Percentiles rank a stretch among this genome's conserved stretches.
Conservation (phyloP, 2,113 vertebrate species). For the Brachypteracias leptosomus region DNA sequence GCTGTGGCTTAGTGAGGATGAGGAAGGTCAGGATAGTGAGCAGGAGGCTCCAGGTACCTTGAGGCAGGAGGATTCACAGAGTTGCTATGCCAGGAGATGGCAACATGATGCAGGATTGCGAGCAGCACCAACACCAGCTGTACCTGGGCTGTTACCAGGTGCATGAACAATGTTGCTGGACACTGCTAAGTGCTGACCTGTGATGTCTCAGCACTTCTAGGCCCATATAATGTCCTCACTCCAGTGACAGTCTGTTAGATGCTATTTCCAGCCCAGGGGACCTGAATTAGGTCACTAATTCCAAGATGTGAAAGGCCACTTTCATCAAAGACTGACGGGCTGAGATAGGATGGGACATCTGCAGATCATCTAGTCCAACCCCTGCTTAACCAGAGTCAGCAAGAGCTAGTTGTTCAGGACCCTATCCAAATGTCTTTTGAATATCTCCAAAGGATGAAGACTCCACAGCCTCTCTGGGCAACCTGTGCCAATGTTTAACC, state of each 20-base stretch:
- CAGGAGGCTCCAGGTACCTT: not conserved
- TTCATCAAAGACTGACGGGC: not conserved
- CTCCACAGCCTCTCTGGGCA: not conserved
- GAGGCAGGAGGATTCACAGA: not conserved
- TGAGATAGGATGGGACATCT: not conserved
- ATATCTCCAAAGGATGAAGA: not conserved
- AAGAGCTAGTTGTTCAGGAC: not conserved
- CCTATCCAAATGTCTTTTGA: not conserved
- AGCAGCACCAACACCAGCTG: not conserved
- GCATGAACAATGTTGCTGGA: not conserved
- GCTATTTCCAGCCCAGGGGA: not conserved
- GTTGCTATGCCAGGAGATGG: not conserved
- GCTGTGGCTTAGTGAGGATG: not conserved
- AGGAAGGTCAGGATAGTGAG: not conserved
- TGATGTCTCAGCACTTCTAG: not conserved
- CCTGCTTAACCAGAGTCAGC: not conserved
- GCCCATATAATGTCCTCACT: not conserved
- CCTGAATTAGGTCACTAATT: not conserved
- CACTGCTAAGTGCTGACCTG: not conserved
- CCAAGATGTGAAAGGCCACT: not conserved
- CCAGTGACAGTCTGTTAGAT: not conserved
- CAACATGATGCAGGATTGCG: not conserved
- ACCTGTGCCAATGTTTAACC: not conserved
- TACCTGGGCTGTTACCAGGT: not conserved
- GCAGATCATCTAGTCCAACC: not conserved